Evolutionary conservation across 2,797 vertebrate genomes (phyloP).

Genomic region (Myotis myotis): DNA sequence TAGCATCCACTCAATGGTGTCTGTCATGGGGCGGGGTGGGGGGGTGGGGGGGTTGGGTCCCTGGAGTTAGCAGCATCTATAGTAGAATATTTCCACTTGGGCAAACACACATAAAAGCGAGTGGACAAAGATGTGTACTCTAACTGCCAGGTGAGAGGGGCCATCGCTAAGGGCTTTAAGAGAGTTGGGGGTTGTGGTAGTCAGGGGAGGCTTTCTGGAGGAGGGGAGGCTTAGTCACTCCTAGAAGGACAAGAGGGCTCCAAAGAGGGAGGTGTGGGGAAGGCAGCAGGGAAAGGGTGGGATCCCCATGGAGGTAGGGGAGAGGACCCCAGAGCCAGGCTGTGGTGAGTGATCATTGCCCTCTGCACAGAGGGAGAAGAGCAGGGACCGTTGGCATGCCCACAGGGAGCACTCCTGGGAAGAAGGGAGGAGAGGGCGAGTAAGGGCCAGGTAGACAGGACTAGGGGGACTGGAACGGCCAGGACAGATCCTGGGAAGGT

Average conservation of each 20-base stretch:
- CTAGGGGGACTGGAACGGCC: not conserved
- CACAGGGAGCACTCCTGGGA: not conserved
- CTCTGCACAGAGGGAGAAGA: not conserved
- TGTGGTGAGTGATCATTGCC: not conserved
- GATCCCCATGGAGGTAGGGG: not conserved
- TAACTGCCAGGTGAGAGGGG: not conserved
- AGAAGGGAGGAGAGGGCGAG: not conserved
- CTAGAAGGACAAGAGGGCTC: not conserved
- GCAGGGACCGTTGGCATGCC: not conserved
- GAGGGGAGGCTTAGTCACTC: not conserved
- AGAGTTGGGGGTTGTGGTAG: not conserved
- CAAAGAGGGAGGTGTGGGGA: not conserved
- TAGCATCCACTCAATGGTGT: not conserved
- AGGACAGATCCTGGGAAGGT: not conserved
- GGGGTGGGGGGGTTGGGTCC: not conserved
- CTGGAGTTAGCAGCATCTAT: not conserved
- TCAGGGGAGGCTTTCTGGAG: not conserved
- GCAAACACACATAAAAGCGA: not conserved
- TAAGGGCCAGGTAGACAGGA: not conserved
- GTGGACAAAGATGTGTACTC: not conserved
- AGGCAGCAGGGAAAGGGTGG: not conserved
- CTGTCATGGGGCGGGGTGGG: accelerated
- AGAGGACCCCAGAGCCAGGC: not conserved
- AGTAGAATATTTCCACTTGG: not conserved
- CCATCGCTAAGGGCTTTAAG: not conserved